These are phyloP conservation scores for Phoeniculus purpureus DNA, from an alignment of 2,797 vertebrate genomes.

Conservation along the genomic window DNA sequence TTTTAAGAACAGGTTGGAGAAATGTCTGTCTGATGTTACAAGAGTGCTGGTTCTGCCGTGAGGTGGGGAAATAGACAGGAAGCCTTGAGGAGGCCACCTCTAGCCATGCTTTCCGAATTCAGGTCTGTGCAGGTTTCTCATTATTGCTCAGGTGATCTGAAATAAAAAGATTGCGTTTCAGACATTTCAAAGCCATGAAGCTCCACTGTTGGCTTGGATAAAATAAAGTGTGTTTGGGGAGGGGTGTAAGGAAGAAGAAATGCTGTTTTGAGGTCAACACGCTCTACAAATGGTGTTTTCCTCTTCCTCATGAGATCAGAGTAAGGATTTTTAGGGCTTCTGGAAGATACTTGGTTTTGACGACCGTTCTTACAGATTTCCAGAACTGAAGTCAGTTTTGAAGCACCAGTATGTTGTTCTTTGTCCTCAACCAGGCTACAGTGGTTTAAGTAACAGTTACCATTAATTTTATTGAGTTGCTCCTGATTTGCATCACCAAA, in stretches of 20 bases:
- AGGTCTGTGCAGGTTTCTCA: background rate
- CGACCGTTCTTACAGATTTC: background rate
- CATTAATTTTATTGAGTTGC: slow-evolving; percentile 1
- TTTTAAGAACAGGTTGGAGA: background rate
- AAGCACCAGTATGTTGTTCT: background rate
- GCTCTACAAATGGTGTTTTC: background rate
- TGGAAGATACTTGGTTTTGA: background rate
- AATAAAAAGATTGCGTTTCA: background rate
- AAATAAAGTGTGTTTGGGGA: background rate
- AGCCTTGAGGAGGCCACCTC: background rate
- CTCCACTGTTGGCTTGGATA: background rate
- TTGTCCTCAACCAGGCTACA: background rate
- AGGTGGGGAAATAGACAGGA: background rate
- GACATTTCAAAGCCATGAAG: background rate
- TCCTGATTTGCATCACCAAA: slow-evolving; percentile 58
- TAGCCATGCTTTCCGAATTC: background rate
- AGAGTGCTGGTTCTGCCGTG: background rate
- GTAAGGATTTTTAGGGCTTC: background rate
- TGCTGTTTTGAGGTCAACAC: background rate
- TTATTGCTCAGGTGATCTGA: background rate
- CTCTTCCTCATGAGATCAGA: background rate
- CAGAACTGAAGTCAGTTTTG: background rate
- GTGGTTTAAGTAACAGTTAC: slow-evolving; percentile 52
- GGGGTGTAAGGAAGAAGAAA: background rate
- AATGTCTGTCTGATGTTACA: background rate